These are phyloP conservation scores for Glossophaga mutica DNA, from an alignment of 2,797 vertebrate species.

Conservation along the genomic window DNA sequence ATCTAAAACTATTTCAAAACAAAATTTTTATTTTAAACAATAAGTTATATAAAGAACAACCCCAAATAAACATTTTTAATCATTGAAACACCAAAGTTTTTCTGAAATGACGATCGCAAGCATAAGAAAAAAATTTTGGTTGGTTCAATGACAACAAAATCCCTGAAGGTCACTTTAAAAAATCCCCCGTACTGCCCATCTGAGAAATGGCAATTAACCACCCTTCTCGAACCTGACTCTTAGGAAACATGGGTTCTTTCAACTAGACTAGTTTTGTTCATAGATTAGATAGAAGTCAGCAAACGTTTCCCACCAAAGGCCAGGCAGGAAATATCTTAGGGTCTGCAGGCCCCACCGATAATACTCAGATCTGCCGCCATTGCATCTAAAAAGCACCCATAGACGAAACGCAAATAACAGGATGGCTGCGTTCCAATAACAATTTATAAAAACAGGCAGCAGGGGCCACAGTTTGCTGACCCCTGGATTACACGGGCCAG, in stretches of 20 bases:
- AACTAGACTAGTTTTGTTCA: slow-evolving; percentile 25
- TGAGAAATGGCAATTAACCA: background rate
- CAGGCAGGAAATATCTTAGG: background rate
- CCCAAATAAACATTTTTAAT: background rate
- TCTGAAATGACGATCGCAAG: background rate
- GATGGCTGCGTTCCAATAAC: background rate
- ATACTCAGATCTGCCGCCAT: background rate
- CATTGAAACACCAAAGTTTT: background rate
- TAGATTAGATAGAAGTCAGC: background rate
- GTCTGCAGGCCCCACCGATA: background rate
- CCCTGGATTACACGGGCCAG: background rate
- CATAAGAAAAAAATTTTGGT: background rate
- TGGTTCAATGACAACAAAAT: background rate
- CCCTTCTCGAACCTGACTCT: slow-evolving; percentile 27
- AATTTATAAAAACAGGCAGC: background rate
- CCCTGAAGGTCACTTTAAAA: background rate
- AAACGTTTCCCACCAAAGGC: no score
- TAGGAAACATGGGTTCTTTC: slow-evolving; percentile 42
- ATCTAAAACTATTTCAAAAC: background rate
- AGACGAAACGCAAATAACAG: background rate
- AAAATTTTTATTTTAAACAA: background rate
- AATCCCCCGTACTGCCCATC: background rate
- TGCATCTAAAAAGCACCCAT: background rate
- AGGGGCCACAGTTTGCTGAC: background rate
- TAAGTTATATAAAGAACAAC: background rate